Evolutionary conservation across 2,888 invertebrate genomes (phyloP).

Genomic region (Matsumyia berberina): DNA sequence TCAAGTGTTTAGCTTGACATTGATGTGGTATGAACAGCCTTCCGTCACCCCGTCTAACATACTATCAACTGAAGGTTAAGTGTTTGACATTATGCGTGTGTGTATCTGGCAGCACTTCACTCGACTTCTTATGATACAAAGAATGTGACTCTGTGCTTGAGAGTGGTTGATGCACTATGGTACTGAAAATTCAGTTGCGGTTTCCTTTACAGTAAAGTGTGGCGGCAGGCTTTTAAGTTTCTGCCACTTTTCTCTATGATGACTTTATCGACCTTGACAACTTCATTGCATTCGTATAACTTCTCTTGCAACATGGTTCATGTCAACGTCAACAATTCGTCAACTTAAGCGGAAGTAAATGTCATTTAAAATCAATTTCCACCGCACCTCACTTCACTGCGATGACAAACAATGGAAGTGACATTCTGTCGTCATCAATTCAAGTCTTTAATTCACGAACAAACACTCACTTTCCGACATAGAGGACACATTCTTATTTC

Average conservation of each 20-base stretch:
- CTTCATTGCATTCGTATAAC: no score
- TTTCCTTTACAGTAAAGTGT: constrained; percentile 10
- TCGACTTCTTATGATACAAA: constrained; percentile 47
- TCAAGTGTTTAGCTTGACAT: constrained; percentile 56
- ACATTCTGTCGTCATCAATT: constrained; percentile 20
- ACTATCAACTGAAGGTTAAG: constrained; percentile 65
- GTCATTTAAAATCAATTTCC: not conserved
- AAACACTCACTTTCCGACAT: constrained; percentile 21
- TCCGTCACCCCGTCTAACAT: constrained; percentile 39
- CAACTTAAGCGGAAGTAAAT: no score
- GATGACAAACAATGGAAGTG: constrained; percentile 4
- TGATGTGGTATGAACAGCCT: constrained; percentile 49
- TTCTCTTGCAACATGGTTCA: no score
- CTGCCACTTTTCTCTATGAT: no score
- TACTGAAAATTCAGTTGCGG: constrained; percentile 9
- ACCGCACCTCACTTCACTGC: no score
- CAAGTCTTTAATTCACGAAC: not conserved
- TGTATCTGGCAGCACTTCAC: constrained; percentile 54
- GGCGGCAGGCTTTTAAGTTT: not conserved
- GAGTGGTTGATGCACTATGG: constrained; percentile 33
- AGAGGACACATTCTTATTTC: not conserved
- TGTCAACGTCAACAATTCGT: no score
- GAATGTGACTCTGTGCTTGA: not conserved
- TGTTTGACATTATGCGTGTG: constrained; percentile 53
- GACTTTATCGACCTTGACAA: no score